Evolutionary conservation across 1,140 invertebrate species (phyloP).

Genomic region (Penaeus chinensis): DNA sequence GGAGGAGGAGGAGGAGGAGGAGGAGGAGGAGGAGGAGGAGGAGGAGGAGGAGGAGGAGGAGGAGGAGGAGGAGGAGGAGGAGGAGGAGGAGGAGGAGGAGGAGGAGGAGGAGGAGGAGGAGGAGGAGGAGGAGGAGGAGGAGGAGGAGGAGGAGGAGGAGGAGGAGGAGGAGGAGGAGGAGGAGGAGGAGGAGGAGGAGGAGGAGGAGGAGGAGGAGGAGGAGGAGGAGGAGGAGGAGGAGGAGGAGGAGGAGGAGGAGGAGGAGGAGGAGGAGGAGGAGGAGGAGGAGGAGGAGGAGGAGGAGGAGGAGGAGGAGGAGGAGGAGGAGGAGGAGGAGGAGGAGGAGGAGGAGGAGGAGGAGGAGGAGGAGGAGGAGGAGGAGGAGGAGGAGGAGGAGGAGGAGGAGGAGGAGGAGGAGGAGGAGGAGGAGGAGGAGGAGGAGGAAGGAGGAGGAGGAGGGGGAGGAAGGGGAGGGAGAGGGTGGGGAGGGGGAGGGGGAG

Average conservation of each 20-base stretch:
- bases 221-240: too few relatives aligned
- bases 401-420: not conserved
- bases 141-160: not conserved
- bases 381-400: not conserved
- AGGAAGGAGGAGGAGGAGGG: not conserved
- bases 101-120: not conserved
- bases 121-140: constrained; percentile 7
- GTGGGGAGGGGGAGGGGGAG: not conserved
- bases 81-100: not conserved
- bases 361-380: not conserved
- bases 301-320: too few relatives aligned
- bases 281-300: too few relatives aligned
- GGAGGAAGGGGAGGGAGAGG: not conserved
- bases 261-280: too few relatives aligned
- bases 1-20: not conserved
- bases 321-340: not conserved
- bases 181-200: not conserved
- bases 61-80: constrained; percentile 10
- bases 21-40: too few relatives aligned
- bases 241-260: not conserved
- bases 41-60: not conserved
- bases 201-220: too few relatives aligned
- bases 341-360: not conserved
- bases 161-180: not conserved
- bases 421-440: constrained; percentile 4